phyloP scores from a whole-genome alignment of 2,888 invertebrate genomes.

The Macrophya alboannulata region DNA sequence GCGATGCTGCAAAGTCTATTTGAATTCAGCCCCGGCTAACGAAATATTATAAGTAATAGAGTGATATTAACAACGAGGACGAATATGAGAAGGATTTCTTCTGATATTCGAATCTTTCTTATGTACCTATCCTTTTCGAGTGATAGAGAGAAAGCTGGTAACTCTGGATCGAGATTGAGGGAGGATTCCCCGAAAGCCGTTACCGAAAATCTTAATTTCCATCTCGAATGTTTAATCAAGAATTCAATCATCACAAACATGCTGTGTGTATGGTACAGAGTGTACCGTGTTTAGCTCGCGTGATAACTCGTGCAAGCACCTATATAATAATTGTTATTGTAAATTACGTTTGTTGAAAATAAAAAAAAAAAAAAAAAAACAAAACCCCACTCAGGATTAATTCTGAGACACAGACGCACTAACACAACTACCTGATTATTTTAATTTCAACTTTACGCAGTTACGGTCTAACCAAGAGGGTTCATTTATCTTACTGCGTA shows the following conservation, averaged over 20 bases:
- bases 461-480: constrained; percentile 2
- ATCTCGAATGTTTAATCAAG: constrained; percentile 23
- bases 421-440: background rate
- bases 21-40: background rate
- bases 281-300: background rate
- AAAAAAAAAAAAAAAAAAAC: too few relatives aligned
- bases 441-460: background rate
- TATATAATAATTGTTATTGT: background rate
- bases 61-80: background rate
- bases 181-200: background rate
- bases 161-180: background rate
- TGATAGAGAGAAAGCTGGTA: background rate
- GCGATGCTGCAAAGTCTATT: background rate
- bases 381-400: background rate
- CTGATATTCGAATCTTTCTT: background rate
- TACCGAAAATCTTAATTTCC: background rate
- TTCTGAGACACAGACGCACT: background rate
- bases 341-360: background rate
- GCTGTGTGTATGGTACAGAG: background rate
- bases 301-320: background rate
- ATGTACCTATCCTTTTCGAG: background rate
- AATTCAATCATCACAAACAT: constrained; percentile 4
- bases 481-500: constrained; percentile 15
- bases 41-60: too few relatives aligned
- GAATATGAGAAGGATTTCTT: background rate